Evolutionary conservation across 2,888 invertebrate species (phyloP).

Genomic region (Tenthredo distinguenda): DNA sequence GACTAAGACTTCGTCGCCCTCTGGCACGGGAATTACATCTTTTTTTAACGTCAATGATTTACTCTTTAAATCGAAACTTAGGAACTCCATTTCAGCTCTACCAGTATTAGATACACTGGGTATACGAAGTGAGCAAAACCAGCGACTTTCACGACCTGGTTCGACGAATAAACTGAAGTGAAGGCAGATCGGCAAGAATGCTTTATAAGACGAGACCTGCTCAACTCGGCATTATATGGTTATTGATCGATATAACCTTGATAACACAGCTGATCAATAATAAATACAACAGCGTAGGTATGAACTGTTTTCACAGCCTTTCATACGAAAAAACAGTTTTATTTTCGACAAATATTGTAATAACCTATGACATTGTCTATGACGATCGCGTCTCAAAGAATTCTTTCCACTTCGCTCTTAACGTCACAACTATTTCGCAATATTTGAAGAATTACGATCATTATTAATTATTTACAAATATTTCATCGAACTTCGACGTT

Average conservation of each 20-base stretch:
- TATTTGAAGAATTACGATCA: not conserved
- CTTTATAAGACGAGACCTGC: constrained; percentile 46
- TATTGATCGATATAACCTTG: constrained; percentile 35
- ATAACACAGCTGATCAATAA: constrained; percentile 43
- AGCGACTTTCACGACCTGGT: constrained; percentile 26
- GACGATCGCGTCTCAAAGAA: too few relatives aligned
- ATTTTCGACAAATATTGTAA: not conserved
- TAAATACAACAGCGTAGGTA: constrained; percentile 29
- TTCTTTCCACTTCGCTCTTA: not conserved
- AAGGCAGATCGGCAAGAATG: constrained; percentile 39
- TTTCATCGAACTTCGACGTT: not conserved
- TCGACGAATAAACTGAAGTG: constrained; percentile 35
- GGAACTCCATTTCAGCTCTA: constrained; percentile 67
- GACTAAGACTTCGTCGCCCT: constrained; percentile 81
- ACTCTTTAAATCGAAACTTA: constrained; percentile 69
- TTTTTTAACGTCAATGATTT: constrained; percentile 67
- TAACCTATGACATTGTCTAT: constrained; percentile 4
- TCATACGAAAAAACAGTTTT: not conserved
- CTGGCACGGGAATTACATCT: constrained; percentile 66
- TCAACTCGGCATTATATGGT: constrained; percentile 39
- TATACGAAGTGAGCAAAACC: not conserved
- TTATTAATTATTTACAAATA: not conserved
- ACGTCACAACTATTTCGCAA: not conserved
- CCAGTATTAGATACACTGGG: not conserved
- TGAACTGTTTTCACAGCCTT: not conserved